Evolutionary conservation across 2,113 vertebrate species (phyloP), one percentile per base, ranked within the genome.

Genomic region (Brachyistius frenatus): DNA sequence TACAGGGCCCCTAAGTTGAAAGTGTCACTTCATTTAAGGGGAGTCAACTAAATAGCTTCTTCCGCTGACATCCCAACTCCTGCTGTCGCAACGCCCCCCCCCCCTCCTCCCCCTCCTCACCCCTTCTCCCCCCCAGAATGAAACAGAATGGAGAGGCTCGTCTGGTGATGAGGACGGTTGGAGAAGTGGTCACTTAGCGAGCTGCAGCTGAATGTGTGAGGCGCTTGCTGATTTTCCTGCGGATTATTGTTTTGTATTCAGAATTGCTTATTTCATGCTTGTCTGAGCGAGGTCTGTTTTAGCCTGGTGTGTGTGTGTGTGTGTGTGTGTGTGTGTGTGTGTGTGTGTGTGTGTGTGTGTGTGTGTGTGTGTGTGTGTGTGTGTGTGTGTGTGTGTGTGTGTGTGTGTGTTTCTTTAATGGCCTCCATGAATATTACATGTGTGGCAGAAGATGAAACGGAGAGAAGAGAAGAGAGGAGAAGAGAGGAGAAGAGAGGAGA

Each of bases 351-450:
- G 55, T 81, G 41, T 73, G 79, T 83, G 62, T 85, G 62, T 60
- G 62, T 60, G 62, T 9, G 36, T 49, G 47, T 54, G 65, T 63
- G 65, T 86, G 66, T 66, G 72, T 77, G 55, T 81, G 41, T 73
- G 79, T 83, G 62, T 85, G 62, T 60, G 62, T 60, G 62, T 9
- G 36, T 49, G 15, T 39, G 13, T 41, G 41, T 73, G 80, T 83
- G 63, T 86, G 39, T 86, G 66, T 73, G 73, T 78, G 56, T 81
- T 83, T 86, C 66, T 77, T 84, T 89, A 81, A 87, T 82, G 80
- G 73, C 73, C 76, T 39, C 23, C 62, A 84, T 92, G 80, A 89
- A 90, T 89, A 88, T 89, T 89, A 76, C 86, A 91, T 91, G 80
- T 65, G 54, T 65, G 72, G 83, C 72, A n/a, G 66, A 70, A 70